Conservation (phyloP, 2,113 vertebrate species). For the Chunga burmeisteri region DNA sequence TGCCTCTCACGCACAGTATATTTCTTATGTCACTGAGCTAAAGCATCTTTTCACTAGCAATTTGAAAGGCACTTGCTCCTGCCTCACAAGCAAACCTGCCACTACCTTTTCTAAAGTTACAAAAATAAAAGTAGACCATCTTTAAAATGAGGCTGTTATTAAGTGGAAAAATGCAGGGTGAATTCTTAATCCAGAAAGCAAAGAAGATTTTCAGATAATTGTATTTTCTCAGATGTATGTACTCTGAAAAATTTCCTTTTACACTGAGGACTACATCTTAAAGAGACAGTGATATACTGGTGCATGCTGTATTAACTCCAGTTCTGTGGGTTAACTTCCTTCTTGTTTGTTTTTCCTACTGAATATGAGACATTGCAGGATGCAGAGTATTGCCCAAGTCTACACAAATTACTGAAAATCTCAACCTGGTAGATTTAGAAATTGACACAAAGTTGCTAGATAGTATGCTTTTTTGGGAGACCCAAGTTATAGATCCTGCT, state of each 20-base stretch:
- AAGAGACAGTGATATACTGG: not conserved
- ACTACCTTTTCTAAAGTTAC: not conserved
- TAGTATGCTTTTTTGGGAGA: too few relatives aligned
- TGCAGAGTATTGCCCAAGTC: not conserved
- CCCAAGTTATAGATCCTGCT: too few relatives aligned
- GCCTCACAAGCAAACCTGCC: not conserved
- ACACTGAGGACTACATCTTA: not conserved
- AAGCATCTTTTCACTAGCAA: not conserved
- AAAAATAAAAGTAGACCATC: not conserved
- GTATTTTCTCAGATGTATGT: not conserved
- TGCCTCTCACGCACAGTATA: not conserved
- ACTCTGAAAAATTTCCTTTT: not conserved
- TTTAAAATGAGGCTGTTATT: not conserved
- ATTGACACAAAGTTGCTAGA: not conserved
- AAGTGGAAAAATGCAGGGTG: not conserved
- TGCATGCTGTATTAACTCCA: not conserved
- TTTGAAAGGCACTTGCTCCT: not conserved
- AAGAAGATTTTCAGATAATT: not conserved
- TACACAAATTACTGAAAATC: not conserved
- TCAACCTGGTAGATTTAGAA: not conserved
- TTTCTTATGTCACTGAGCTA: not conserved
- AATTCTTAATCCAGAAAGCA: not conserved
- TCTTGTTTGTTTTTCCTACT: not conserved
- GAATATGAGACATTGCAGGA: not conserved
- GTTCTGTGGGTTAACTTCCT: not conserved